Conservation (phyloP, 2,113 vertebrate species). For the Hippocampus zosterae region DNA sequence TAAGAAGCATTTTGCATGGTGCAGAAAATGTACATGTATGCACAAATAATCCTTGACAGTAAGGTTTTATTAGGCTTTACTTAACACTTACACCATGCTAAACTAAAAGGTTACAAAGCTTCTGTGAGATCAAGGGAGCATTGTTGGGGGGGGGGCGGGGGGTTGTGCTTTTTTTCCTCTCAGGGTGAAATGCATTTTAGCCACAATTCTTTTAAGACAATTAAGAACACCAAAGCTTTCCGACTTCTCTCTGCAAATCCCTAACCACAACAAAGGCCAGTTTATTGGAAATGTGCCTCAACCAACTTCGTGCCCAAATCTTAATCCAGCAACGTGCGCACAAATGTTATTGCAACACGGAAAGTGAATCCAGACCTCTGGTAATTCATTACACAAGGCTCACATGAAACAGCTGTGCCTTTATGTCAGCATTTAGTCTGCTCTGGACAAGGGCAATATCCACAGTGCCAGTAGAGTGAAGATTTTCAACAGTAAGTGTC, state of each 20-base stretch:
- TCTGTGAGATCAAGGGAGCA: constrained; percentile 23
- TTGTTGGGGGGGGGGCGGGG: no score
- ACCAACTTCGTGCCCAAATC: constrained; percentile 29
- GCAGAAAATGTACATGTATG: background rate
- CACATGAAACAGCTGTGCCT: constrained; percentile 47
- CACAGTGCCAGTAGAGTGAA: background rate
- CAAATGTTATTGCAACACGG: constrained; percentile 54
- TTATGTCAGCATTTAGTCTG: constrained; percentile 40
- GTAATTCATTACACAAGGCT: constrained; percentile 57
- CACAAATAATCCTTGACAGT: constrained; percentile 4
- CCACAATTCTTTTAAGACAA: constrained; percentile 26
- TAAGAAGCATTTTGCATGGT: constrained; percentile 14
- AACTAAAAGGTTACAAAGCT: constrained; percentile 16
- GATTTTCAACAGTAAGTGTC: background rate
- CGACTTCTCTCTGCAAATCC: constrained; percentile 32
- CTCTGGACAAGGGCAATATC: constrained; percentile 13
- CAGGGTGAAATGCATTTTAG: constrained; percentile 2
- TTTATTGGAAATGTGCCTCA: constrained; percentile 45
- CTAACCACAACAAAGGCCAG: constrained; percentile 51
- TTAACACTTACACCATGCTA: constrained; percentile 19
- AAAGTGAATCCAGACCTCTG: constrained; percentile 59
- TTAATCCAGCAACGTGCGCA: constrained; percentile 48
- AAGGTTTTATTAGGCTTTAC: constrained; percentile 8
- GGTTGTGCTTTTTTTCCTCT: background rate
- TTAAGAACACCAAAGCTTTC: constrained; percentile 17